These are phyloP conservation scores for Synanceia verrucosa DNA, from an alignment of 2,797 vertebrate genomes.

Conservation along the genomic window DNA sequence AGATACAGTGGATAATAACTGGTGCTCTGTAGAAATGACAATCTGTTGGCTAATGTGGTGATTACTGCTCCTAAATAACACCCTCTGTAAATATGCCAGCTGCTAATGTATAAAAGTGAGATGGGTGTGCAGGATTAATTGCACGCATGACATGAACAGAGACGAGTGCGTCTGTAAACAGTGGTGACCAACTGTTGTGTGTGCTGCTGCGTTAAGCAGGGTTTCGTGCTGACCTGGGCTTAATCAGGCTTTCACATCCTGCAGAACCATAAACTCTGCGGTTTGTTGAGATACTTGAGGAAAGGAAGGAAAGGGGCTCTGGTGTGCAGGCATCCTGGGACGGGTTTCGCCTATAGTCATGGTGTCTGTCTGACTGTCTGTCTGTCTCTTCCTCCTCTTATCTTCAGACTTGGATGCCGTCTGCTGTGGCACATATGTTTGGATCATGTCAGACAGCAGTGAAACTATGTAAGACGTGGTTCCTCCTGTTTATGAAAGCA, in stretches of 20 bases:
- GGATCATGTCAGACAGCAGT: conserved; percentile 85
- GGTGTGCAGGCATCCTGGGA: conserved; percentile 42
- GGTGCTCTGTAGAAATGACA: not conserved
- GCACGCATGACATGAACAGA: not conserved
- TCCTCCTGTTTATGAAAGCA: conserved; percentile 83
- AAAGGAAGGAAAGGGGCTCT: conserved; percentile 42
- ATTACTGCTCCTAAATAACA: not conserved
- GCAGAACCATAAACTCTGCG: conserved; percentile 27
- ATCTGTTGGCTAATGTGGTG: not conserved
- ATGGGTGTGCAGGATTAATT: not conserved
- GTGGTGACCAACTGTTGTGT: conserved; percentile 7
- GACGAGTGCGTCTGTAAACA: not conserved
- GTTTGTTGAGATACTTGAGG: conserved; percentile 17
- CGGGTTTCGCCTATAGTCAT: conserved; percentile 29
- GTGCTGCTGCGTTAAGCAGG: not conserved
- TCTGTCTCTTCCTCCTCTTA: conserved; percentile 62
- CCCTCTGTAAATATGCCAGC: not conserved
- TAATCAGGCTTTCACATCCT: conserved; percentile 29
- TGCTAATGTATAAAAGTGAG: not conserved
- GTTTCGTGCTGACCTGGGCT: conserved; percentile 39
- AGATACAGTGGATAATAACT: conserved; percentile 1
- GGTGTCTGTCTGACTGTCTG: conserved; percentile 43
- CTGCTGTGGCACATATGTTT: conserved; percentile 83
- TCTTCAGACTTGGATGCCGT: conserved; percentile 67
- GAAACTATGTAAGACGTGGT: conserved; percentile 84